Evolutionary conservation across 2,888 invertebrate species (phyloP), one percentile per base, ranked within the genome.

Genomic region (Salpingus planirostris): DNA sequence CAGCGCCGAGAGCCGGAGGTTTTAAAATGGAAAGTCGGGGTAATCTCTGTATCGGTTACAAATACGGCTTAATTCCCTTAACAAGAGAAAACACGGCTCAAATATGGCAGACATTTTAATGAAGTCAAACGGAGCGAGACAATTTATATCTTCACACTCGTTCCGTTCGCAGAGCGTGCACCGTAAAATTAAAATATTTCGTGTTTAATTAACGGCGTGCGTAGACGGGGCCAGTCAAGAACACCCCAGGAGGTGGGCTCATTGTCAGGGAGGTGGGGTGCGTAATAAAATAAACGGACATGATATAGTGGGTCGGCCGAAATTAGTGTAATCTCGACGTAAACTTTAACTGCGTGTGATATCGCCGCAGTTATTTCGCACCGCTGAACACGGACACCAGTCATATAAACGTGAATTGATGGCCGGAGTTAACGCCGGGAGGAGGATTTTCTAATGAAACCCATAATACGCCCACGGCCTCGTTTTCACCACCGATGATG

Each of bases 371-470:
- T 50, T 53, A 49, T 44, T 50, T 51, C 47, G 48, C 50, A 40
- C 52, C 47, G 47, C 31, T 44, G 44, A 50, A 47, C 52, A 52
- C 46, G 49, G 52, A 53, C 52, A 49, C 49, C 36, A 52, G 46
- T 49, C 52, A 50, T 52, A 54, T 50, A 52, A 55, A 55, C 47
- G 49, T 39, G 42, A 54, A 55, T 52, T 54, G 52, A 55, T 55
- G 51, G 41, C 40, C 39, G 39, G 48, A 50, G 49, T 54, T 53
- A 51, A 50, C 32, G 38, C 31, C 29, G 38, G 36, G 37, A 42
- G 35, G 40, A 33, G 37, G 40, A 36, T 40, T 44, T n/a, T 42
- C 41, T 46, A 46, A 44, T 46, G 42, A 46, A 46, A 43, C 42
- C 31, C 23, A 11, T n/a, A n/a, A n/a, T 31, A 40, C 46, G 42